Conservation (phyloP, 2,113 vertebrate genomes). For the Sporophila hypoxantha region DNA sequence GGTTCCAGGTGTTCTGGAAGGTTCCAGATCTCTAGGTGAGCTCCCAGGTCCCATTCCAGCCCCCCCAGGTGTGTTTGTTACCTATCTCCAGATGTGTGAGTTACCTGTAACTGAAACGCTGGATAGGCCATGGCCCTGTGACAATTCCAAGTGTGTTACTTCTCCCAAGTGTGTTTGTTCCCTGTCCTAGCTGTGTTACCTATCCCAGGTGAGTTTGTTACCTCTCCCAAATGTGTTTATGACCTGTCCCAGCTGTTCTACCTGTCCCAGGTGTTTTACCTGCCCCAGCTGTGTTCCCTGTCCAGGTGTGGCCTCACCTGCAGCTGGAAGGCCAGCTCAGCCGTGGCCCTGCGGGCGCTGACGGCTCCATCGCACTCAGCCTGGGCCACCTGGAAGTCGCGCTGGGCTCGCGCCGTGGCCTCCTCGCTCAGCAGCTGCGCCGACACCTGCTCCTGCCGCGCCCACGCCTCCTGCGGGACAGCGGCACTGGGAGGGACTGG, state of each 20-base stretch:
- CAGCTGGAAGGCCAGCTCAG: background rate
- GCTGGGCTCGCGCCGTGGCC: background rate
- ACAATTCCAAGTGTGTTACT: background rate
- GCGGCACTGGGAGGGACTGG: background rate
- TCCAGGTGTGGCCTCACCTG: background rate
- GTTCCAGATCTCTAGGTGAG: background rate
- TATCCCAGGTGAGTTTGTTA: too few relatives aligned
- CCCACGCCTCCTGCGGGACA: background rate
- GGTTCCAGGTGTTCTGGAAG: too few relatives aligned
- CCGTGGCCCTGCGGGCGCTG: background rate
- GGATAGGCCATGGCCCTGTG: background rate
- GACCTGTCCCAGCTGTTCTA: too few relatives aligned
- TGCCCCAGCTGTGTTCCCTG: background rate
- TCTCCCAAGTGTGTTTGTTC: background rate
- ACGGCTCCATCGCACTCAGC: background rate
- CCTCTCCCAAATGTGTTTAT: too few relatives aligned
- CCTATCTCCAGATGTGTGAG: background rate
- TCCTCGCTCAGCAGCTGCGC: background rate
- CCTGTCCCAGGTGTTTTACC: too few relatives aligned
- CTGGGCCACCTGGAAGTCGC: background rate
- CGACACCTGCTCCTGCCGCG: background rate
- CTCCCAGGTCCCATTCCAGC: background rate
- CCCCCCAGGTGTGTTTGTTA: background rate
- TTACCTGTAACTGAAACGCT: background rate
- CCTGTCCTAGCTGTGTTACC: too few relatives aligned